Evolutionary conservation across 2,113 vertebrate genomes (phyloP), one percentile per base, ranked within the genome.

Genomic region (Onychostruthus taczanowskii): DNA sequence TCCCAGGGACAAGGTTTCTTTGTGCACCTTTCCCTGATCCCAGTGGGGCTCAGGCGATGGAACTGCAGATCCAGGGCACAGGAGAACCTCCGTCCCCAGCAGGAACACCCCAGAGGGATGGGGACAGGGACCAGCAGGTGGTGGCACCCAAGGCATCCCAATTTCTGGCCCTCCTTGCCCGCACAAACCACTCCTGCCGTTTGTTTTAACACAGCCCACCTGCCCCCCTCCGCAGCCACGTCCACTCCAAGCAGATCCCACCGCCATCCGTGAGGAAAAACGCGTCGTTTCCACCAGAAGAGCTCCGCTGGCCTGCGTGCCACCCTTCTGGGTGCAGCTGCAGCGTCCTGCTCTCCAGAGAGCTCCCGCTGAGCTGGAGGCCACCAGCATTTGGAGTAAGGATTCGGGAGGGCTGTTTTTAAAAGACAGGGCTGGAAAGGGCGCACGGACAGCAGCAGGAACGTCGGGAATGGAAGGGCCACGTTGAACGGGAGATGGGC

Each of bases 11-110:
- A 3, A 11, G 1, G 61, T 55, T 77, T 73, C 28, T 41, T 19
- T 15, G 14, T 0, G 0, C 81, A 31, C 39, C 47, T 47, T 20
- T 18, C 16, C 0, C 1, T 1, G 43, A 35, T 24, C 14, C 50
- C 55, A 14, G 24, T 0, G 0, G 1, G 74, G 66, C 35, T 66
- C 21, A 1, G 19, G 63, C 6, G 50, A 27, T 4, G 5, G 47
- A 1, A 3, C 1, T 3, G 39, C 74, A 50, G 59, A 9, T 5
- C 10, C 3, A 11, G 0, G 0, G 70, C 56, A 7, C 2, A 1
- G 62, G 31, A 67, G 63, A n/a, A 1, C 21, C 16, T 21, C 31
- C 6, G 37, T 3, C 31, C 59, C 7, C 67, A 9, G n/a, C n/a
- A n/a, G 31, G 2, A 39, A 7, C 2, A 8, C 3, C 23, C 53